Evolutionary conservation across 2,113 vertebrate species (phyloP), one percentile per base, ranked within the genome.

Genomic region (Dromas ardeola): DNA sequence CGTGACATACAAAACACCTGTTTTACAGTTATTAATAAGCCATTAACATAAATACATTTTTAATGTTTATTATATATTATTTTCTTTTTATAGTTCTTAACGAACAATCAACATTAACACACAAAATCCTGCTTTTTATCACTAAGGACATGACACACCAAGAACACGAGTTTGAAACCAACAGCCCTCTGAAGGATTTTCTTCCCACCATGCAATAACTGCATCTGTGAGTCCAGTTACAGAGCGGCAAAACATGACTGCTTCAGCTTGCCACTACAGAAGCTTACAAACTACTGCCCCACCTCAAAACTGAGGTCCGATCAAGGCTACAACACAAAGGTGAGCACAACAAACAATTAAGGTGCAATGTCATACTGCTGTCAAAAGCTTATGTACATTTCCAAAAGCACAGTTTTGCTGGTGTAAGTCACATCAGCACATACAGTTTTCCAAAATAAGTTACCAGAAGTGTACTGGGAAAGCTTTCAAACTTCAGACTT

Each of bases 351-450:
- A 52, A 63, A 27, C 32, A 43, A 17, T 4, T 38, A n/a, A 30
- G 26, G 20, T 36, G 63, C 43, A 40, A 15, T 0, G 10, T 6
- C 76, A 81, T 36, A 19, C 36, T 1, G 2, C 52, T 88, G 30
- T 18, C 50, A 83, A 45, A 86, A 40, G 14, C 40, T 6, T 26
- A 72, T 0, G 1, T 1, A 30, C 2, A 1, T 11, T 58, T 83
- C 21, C 65, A 30, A 80, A 61, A 36, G 7, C 27, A 29, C 66
- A 30, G n/a, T 30, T 8, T 27, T 21, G 29, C 66, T 77, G 8
- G 8, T 9, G 2, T 27, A 80, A 70, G 27, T 26, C 86, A 67
- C 47, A 34, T 16, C 47, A 56, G 81, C 47, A 45, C 17, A 22
- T 1, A 29, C 0, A 16, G 43, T 7, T 67, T 67, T 65, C 42